Base-by-base conservation (phyloP, 30 jellyfish, hydroid and myxozoan species). In the Hydra vulgaris region DNA sequence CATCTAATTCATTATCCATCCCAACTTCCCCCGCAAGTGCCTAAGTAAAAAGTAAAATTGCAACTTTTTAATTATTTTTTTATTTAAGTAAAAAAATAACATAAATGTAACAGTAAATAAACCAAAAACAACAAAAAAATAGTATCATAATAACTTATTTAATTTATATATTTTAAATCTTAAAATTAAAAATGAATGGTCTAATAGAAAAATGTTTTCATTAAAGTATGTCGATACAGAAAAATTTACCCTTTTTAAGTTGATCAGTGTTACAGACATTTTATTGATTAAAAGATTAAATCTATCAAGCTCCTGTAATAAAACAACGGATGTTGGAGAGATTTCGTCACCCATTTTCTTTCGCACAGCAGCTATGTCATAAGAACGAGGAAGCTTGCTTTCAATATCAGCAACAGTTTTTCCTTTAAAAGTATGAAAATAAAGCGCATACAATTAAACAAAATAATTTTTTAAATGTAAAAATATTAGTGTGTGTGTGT, bases 21-120 rank as follows among this genome's bases (percentile, higher is more conserved):
- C 98, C 98, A 25, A 91, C 98, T 77, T 91, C 98, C 17, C 98
- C 98, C 20, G 96, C 95, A 19, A 91, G 85, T 26, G 98, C 98
- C 98, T 91, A n/a, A n/a, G n/a, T n/a, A n/a, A n/a, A n/a, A n/a
- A n/a, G n/a, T n/a, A n/a, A n/a, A n/a, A n/a, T n/a, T n/a, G 55
- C 17, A 71, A 27, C 19, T 18, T 40, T 40, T n/a, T n/a, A n/a
- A n/a, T n/a, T n/a, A n/a, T n/a, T n/a, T n/a, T n/a, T n/a, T n/a
- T n/a, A n/a, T n/a, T n/a, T n/a, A 15, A 15, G 15, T 71, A 54
- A 15, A n/a, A n/a, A n/a, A n/a, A n/a, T n/a, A n/a, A n/a, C n/a
- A n/a, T n/a, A n/a, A 56, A 16, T 56, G 72, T 56, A 16, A 56
- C 19, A 16, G 17, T 56, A 56, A 56, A 16, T 17, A 56, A n/a